phyloP scores from a whole-genome alignment of 1,140 invertebrate species.

The Platyscapa corneri region DNA sequence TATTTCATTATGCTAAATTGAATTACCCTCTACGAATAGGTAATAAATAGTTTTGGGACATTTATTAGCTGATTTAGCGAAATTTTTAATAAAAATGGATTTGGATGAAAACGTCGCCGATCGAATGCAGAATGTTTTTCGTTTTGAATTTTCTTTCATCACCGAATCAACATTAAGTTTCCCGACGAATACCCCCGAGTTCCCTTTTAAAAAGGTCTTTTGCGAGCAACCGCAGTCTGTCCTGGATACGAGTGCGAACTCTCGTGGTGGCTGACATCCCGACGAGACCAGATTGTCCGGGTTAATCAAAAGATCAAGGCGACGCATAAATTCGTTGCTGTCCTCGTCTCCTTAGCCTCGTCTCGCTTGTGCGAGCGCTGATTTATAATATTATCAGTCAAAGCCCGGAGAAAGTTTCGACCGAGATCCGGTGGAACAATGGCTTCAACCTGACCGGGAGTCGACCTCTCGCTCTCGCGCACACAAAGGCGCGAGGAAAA shows the following conservation, averaged over 20 bases:
- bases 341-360: background rate
- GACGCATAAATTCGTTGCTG: background rate
- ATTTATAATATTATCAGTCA: slow-evolving; percentile 13
- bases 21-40: no score
- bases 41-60: no score
- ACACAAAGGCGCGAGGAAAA: background rate
- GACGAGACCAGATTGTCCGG: background rate
- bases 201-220: background rate
- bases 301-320: background rate
- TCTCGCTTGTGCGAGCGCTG: background rate
- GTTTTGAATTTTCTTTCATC: no score
- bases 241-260: background rate
- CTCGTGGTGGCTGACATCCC: background rate
- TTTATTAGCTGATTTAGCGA: no score
- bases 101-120: no score
- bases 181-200: background rate
- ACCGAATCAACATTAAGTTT: no score
- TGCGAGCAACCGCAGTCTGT: background rate
- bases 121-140: no score
- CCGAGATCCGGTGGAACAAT: background rate
- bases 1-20: no score
- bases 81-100: no score
- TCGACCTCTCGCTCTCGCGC: background rate
- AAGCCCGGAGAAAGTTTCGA: background rate
- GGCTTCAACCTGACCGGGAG: background rate